Percentiles rank a stretch among this genome's conserved stretches.
Conservation (phyloP, 1,140 invertebrate species). For the Drosophila albomicans region DNA sequence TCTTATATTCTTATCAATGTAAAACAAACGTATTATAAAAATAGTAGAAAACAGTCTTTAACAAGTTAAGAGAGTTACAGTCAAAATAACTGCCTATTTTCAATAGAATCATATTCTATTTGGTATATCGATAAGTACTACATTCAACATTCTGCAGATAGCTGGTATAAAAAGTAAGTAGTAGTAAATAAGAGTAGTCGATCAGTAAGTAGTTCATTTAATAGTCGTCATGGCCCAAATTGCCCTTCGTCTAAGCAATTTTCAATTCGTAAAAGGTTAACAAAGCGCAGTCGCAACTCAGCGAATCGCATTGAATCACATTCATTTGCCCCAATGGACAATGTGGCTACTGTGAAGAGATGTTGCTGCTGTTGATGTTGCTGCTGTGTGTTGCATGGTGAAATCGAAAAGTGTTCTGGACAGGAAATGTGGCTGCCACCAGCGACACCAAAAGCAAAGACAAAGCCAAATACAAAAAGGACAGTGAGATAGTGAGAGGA, state of each 20-base stretch:
- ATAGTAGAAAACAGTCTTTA: too few relatives aligned
- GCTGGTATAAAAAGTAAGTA: too few relatives aligned
- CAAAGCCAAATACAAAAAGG: constrained; percentile 3
- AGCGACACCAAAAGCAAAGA: constrained; percentile 15
- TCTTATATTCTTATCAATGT: too few relatives aligned
- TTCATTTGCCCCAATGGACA: constrained; percentile 2
- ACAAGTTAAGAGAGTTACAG: too few relatives aligned
- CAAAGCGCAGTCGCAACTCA: constrained; percentile 39
- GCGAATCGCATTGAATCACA: neutral
- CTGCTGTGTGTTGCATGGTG: constrained; percentile 39
- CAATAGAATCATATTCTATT: too few relatives aligned
- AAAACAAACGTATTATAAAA: too few relatives aligned
- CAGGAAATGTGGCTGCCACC: constrained; percentile 66
- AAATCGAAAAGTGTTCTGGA: constrained; percentile 75
- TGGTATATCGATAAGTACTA: too few relatives aligned
- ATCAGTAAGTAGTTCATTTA: constrained; percentile 21
- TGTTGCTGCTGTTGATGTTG: constrained; percentile 14
- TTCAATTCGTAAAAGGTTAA: constrained; percentile 55
- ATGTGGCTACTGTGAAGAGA: constrained; percentile 58
- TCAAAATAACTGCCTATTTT: too few relatives aligned
- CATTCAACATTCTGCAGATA: too few relatives aligned
- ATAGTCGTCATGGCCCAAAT: constrained; percentile 13
- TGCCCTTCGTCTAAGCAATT: constrained; percentile 55
- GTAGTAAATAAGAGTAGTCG: too few relatives aligned
- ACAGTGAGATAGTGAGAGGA: neutral